These are phyloP conservation scores for Coboldia fuscipes DNA, from an alignment of 1,140 invertebrate species.

Conservation along the genomic window DNA sequence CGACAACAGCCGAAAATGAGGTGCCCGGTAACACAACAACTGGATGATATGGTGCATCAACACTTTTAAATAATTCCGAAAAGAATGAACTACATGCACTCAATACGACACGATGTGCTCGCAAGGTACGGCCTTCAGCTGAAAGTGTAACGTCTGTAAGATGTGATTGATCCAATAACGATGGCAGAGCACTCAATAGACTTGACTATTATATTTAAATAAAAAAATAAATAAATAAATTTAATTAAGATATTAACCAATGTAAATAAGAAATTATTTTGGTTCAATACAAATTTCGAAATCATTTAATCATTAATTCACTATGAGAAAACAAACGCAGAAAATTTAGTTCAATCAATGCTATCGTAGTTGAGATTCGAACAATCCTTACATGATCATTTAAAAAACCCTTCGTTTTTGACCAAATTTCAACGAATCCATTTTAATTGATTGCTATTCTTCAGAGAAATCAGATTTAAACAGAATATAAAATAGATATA, in stretches of 20 bases:
- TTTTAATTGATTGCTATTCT: too few species aligned
- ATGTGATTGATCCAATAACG: slow-evolving; percentile 58
- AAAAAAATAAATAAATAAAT: slow-evolving; percentile 4
- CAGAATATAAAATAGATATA: too few species aligned
- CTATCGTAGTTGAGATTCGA: too few species aligned
- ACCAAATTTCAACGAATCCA: too few species aligned
- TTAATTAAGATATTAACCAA: not conserved
- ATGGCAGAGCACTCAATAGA: slow-evolving; percentile 60
- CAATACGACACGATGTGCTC: slow-evolving; percentile 69
- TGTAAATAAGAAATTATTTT: not conserved
- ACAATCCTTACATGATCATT: too few species aligned
- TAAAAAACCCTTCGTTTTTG: too few species aligned
- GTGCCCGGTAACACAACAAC: slow-evolving; percentile 66
- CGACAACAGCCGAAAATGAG: slow-evolving; percentile 53
- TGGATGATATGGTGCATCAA: slow-evolving; percentile 50
- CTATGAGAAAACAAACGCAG: not conserved
- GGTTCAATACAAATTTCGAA: not conserved
- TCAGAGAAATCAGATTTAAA: too few species aligned
- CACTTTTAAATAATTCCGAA: slow-evolving; percentile 60
- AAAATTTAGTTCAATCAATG: not conserved
- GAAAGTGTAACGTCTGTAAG: slow-evolving; percentile 78
- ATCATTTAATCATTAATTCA: not conserved
- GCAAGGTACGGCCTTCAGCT: slow-evolving; percentile 54
- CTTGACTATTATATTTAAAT: too few species aligned
- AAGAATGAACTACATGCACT: slow-evolving; percentile 86